Base-by-base conservation (phyloP, 2,888 invertebrate species). In the Orthosia incerta region DNA sequence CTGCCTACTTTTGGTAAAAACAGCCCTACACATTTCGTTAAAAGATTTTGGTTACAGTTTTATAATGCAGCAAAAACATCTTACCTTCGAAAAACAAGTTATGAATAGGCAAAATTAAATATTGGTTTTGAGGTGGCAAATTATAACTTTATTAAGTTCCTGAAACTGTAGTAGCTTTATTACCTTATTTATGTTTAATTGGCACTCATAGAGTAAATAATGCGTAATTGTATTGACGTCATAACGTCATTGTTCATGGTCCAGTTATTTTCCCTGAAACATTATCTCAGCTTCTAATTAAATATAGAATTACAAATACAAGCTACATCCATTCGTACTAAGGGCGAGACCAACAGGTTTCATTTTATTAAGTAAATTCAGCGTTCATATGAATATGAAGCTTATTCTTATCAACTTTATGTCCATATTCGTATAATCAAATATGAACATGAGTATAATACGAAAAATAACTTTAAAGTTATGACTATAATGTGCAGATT, bases 191-290 rank as follows among this genome's bases (percentile, higher is more conserved):
- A 74, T 20, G n/a, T 78, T 5, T 60, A 50, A 26, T 18, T 50
- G 9, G 18, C 16, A 23, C 51, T 45, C 20, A 39, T 26, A 46
- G 15, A 50, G 50, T 60, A 62, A 74, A 53, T 64, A 79, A 56
- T 51, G 79, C 74, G 74, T 79, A 66, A 78, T 66, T 55, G 31
- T 57, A 65, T 57, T 20, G 20, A 85, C 80, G 83, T 85, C 86
- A 83, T 79, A 68, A 64, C 55, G 18, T 50, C 26, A 56, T 20
- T 31, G 59, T 66, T 51, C 72, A 66, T 45, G 55, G 55, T 65
- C 46, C 56, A 84, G 39, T 71, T 39, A 45, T 74, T 83, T 85
- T 83, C 20, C 84, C 64, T 70, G 84, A 83, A 86, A 83, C 71
- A 53, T n/a, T 73, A 85, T 76, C 72, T 48, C 7, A 50, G 71